These are phyloP conservation scores for Auanema sp. DNA, from an alignment of 2,888 invertebrate genomes.

Conservation along the genomic window DNA sequence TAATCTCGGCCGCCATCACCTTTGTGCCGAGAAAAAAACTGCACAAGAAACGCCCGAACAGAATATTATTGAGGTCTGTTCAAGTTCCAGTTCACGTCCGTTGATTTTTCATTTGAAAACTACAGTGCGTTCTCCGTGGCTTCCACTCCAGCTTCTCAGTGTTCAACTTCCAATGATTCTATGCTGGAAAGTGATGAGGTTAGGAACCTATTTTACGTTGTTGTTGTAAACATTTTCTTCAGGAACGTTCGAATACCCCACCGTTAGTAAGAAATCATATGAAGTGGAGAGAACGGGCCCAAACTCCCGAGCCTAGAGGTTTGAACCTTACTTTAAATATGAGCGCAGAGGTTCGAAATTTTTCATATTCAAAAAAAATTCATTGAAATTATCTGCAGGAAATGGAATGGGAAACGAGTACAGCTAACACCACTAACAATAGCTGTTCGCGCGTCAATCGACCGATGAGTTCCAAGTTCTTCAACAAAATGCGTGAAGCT, in stretches of 20 bases:
- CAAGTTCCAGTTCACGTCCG: not conserved
- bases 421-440: slow-evolving; percentile 8
- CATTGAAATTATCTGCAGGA: too few species aligned
- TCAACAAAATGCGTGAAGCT: slow-evolving; percentile 1
- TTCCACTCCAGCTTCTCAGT: slow-evolving; percentile 49
- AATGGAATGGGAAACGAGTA: slow-evolving; percentile 48
- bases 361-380: too few species aligned
- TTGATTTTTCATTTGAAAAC: not conserved
- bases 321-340: not conserved
- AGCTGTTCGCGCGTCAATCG: not conserved
- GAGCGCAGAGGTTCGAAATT: slow-evolving; percentile 2
- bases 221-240: not conserved
- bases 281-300: slow-evolving; percentile 22
- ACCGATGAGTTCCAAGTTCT: too few species aligned
- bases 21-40: slow-evolving; percentile 33
- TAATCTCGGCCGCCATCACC: slow-evolving; percentile 29
- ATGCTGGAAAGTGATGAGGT: not conserved
- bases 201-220: not conserved
- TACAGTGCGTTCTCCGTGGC: slow-evolving; percentile 55
- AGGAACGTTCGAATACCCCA: not conserved
- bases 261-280: slow-evolving; percentile 3
- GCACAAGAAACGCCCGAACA: slow-evolving; percentile 35
- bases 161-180: slow-evolving; percentile 28
- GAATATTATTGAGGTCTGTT: slow-evolving; percentile 30
- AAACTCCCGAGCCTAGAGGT: slow-evolving; percentile 7